A percentile compares a stretch with the other conserved stretches of the same genome.
Evolutionary conservation across 2,113 vertebrate genomes (phyloP).

Genomic region (Scomber colias): DNA sequence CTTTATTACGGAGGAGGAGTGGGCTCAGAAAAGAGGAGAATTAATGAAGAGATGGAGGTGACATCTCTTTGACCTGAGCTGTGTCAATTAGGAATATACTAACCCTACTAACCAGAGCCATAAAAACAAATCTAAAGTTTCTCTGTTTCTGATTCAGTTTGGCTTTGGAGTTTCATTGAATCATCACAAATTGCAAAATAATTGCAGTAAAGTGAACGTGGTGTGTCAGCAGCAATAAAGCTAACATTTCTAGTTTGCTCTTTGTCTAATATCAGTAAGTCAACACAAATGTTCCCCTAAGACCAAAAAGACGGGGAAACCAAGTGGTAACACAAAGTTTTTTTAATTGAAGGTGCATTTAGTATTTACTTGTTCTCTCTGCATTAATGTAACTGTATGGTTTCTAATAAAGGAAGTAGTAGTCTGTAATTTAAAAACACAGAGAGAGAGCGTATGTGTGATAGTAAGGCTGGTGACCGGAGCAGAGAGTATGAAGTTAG

Average conservation of each 20-base stretch:
- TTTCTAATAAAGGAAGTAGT: too few relatives aligned
- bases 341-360: conserved; percentile 21
- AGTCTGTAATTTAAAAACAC: too few relatives aligned
- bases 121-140: background rate
- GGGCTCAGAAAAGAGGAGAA: conserved; percentile 40
- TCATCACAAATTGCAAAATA: conserved; percentile 7
- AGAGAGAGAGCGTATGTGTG: too few relatives aligned
- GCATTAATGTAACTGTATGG: background rate
- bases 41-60: conserved; percentile 42
- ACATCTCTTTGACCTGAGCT: conserved; percentile 37
- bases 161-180: background rate
- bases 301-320: conserved; percentile 7
- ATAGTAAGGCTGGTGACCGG: too few relatives aligned
- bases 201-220: conserved; percentile 1
- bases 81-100: conserved; percentile 9
- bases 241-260: background rate
- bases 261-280: conserved; percentile 19
- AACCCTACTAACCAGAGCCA: background rate
- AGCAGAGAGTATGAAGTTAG: too few relatives aligned
- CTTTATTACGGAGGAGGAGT: conserved; percentile 69
- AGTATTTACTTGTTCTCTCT: conserved; percentile 13
- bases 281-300: background rate
- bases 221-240: conserved; percentile 20
- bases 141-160: background rate
- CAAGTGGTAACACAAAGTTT: conserved; percentile 4